Base-by-base conservation (phyloP, 2,888 invertebrate genomes). In the Muscina levida region DNA sequence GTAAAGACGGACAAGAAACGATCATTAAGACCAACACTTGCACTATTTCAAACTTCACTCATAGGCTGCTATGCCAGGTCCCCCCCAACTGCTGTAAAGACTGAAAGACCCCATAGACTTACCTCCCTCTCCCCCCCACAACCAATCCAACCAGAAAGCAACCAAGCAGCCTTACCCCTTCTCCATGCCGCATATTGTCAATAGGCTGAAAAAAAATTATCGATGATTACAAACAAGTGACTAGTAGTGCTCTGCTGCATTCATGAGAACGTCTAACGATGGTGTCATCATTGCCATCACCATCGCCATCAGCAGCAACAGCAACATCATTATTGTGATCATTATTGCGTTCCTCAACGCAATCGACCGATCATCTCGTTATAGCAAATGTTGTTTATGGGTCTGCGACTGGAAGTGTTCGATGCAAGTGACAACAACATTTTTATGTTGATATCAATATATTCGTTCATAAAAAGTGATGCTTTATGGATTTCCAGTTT, bases 1-100 rank as follows among this genome's bases (percentile, higher is more conserved):
- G 67, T 67, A 59, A 24, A 59, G 37, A 56, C 1, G 24, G 11
- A 22, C 19, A 11, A 57, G 15, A 42, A 22, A 39, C 26, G 68
- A 76, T 76, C 62, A 57, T 62, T 57, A 72, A 22, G 42, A 66
- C 15, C 66, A 73, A 70, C 56, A 78, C 73, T 73, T 70, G 71
- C 66, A 79, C 70, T 71, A 62, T 46, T 65, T 48, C 39, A 66
- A n/a, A 57, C 24, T 53, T 24, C 11, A 13, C 53, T 13, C 44
- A 4, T 13, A 8, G 24, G 46, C 53, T 1, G 26, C n/a, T 24
- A 1, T 31, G 31, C 3, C 10, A 5, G 15, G n/a, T n/a, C 67
- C 15, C 17, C 67, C 48, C 13, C 22, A 19, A 19, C n/a, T 26
- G 46, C n/a, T 31, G 4, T 19, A 10, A 22, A 8, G 13, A 2